Conservation (phyloP, 2,888 invertebrate genomes). For the Choristoneura rosaceana region DNA sequence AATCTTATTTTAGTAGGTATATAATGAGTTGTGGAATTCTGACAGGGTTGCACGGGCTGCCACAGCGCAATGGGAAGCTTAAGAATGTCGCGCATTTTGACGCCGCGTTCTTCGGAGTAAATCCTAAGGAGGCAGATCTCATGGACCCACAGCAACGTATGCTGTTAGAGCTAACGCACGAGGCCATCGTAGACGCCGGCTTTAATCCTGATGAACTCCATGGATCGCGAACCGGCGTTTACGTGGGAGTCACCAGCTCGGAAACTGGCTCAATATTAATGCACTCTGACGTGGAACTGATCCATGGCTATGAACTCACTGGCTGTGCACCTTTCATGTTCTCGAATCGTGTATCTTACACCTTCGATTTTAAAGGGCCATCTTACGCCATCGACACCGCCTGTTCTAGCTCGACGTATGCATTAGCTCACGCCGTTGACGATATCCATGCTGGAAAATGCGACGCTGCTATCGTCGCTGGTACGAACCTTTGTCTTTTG, state of each 20-base stretch:
- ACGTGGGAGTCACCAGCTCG: conserved; percentile 95
- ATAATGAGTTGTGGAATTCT: no score
- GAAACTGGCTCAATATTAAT: conserved; percentile 97
- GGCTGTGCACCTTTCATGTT: conserved; percentile 99
- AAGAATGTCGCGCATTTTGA: conserved; percentile 93
- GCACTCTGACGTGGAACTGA: conserved; percentile 93
- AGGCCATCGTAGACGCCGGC: conserved; percentile 95
- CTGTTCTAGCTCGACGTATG: conserved; percentile 97
- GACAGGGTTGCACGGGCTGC: conserved; percentile 91
- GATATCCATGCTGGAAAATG: conserved; percentile 96
- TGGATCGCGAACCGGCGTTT: conserved; percentile 97
- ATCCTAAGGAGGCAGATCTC: conserved; percentile 95
- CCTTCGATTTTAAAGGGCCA: no score
- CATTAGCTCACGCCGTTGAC: conserved; percentile 93
- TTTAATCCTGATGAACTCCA: conserved; percentile 92
- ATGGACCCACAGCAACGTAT: conserved; percentile 88
- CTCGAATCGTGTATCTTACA: conserved; percentile 94
- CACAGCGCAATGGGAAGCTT: conserved; percentile 92
- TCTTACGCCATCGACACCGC: conserved; percentile 94
- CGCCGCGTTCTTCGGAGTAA: conserved; percentile 95
- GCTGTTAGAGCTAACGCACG: conserved; percentile 93
- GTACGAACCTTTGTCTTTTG: conserved; percentile 94
- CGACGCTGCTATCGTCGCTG: conserved; percentile 97
- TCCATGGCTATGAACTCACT: conserved; percentile 95
- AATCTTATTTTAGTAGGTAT: no score